These are phyloP conservation scores for Lophotriccus pileatus DNA, from an alignment of 2,797 vertebrate species.

Conservation along the genomic window DNA sequence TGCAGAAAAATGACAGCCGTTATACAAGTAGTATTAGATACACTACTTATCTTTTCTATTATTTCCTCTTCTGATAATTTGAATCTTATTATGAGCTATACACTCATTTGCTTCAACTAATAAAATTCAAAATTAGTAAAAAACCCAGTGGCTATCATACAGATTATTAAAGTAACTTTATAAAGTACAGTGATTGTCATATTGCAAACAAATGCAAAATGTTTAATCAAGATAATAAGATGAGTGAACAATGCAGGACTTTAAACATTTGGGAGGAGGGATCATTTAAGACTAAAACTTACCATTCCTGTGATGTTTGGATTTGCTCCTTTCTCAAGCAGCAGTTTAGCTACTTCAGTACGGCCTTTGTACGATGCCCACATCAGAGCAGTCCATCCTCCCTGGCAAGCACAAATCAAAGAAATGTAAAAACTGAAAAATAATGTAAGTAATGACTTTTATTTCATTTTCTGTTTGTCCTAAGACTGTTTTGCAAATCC, in stretches of 20 bases:
- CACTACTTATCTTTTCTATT: background rate
- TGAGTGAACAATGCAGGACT: background rate
- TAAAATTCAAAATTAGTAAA: background rate
- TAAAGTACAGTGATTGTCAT: background rate
- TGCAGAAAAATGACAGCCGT: background rate
- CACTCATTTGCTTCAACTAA: background rate
- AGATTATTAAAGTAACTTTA: background rate
- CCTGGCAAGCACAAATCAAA: conserved; percentile 72
- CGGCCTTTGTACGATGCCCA: conserved; percentile 94
- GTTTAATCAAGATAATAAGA: background rate
- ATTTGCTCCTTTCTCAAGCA: conserved; percentile 89
- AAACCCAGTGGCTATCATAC: background rate
- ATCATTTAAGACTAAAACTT: background rate
- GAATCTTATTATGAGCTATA: background rate
- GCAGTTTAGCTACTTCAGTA: conserved; percentile 82
- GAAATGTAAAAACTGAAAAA: background rate
- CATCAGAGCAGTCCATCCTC: conserved; percentile 97
- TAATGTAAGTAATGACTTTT: background rate
- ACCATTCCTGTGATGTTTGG: conserved; percentile 95
- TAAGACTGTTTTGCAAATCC: background rate
- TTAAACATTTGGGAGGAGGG: background rate
- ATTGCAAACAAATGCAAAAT: background rate
- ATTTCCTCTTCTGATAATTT: background rate
- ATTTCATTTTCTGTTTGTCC: background rate
- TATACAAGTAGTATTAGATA: background rate